phyloP scores from a whole-genome alignment of 2,113 vertebrate genomes.

The Euleptes europaea region DNA sequence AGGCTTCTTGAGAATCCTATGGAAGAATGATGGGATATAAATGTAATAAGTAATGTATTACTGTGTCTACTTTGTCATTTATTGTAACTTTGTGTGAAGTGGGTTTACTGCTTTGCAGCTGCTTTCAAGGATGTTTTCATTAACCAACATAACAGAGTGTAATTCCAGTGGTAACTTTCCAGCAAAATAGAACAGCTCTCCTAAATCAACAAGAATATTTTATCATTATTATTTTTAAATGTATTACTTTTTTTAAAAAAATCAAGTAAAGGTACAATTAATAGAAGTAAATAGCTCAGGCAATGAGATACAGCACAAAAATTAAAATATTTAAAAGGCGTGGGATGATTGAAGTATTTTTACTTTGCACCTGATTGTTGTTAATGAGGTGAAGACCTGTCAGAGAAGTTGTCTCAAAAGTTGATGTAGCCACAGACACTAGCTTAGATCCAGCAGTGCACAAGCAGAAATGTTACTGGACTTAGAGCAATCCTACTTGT shows the following conservation, averaged over 20 bases:
- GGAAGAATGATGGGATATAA: too few relatives aligned
- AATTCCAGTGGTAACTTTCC: background rate
- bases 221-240: background rate
- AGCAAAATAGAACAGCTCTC: background rate
- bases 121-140: conserved; percentile 10
- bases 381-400: background rate
- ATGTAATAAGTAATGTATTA: background rate
- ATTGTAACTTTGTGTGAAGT: background rate
- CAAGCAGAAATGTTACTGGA: too few relatives aligned
- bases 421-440: background rate
- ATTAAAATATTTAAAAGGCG: background rate
- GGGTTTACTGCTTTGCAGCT: conserved; percentile 14
- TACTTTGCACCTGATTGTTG: background rate
- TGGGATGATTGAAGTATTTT: background rate
- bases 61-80: background rate
- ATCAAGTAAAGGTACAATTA: background rate
- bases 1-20: too few relatives aligned
- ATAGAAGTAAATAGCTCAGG: background rate
- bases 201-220: background rate
- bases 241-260: background rate
- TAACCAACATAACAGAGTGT: background rate
- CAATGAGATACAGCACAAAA: background rate
- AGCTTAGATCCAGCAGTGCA: too few relatives aligned
- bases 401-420: background rate
- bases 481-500: too few relatives aligned